Evolutionary conservation across 2,797 vertebrate genomes (phyloP).

Genomic region (Lerista edwardsae): DNA sequence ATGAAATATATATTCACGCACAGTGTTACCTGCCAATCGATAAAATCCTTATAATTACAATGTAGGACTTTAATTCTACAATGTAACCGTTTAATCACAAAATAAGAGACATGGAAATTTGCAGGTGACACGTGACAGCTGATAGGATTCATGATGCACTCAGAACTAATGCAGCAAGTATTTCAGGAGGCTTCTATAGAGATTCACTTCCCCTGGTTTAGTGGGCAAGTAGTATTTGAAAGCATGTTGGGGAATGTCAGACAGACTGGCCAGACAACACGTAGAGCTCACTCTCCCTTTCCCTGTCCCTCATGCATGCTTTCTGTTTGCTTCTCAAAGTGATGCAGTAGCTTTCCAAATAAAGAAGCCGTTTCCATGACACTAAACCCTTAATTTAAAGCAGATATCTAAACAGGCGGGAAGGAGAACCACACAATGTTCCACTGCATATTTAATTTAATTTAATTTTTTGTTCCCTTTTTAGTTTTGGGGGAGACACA

Average conservation of each 20-base stretch:
- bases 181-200: conserved; percentile 24
- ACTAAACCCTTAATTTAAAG: conserved; percentile 78
- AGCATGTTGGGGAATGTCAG: conserved; percentile 28
- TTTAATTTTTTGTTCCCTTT: conserved; percentile 1
- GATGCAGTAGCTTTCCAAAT: conserved; percentile 76
- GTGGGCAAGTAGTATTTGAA: conserved; percentile 34
- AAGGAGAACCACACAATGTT: conserved; percentile 63
- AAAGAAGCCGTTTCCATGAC: conserved; percentile 81
- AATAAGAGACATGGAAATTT: conserved; percentile 13
- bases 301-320: conserved; percentile 4
- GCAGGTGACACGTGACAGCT: neutral
- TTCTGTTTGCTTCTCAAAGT: conserved; percentile 59
- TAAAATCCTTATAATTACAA: neutral
- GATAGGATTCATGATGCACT: conserved; percentile 18
- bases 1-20: neutral
- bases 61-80: conserved; percentile 13
- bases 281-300: conserved; percentile 6
- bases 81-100: conserved; percentile 16
- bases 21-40: neutral
- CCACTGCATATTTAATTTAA: conserved; percentile 67
- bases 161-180: conserved; percentile 35
- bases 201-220: conserved; percentile 24
- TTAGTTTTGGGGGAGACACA: conserved; percentile 45
- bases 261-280: neutral
- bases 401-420: conserved; percentile 69